These are phyloP conservation scores for Aspidiotus destructor DNA, from an alignment of 2,888 invertebrate genomes.

Conservation along the genomic window DNA sequence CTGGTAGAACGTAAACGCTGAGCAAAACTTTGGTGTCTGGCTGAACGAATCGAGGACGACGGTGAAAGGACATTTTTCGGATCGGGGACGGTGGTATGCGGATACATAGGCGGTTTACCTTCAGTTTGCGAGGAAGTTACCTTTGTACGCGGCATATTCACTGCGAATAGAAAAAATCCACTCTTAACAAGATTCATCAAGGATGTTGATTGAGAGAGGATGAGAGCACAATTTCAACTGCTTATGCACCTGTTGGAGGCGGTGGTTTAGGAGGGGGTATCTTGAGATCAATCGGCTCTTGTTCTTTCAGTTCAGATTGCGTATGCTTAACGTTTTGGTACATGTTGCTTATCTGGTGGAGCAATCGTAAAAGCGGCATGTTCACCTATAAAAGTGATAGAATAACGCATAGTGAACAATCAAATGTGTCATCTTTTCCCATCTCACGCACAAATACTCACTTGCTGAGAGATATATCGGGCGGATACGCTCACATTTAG, in stretches of 20 bases:
- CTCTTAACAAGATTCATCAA: neutral
- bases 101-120: slow-evolving; percentile 26
- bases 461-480: slow-evolving; percentile 85
- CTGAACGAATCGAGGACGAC: slow-evolving; percentile 48
- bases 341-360: slow-evolving; percentile 96
- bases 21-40: slow-evolving; percentile 73
- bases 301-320: slow-evolving; percentile 75
- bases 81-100: slow-evolving; percentile 36
- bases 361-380: slow-evolving; percentile 81
- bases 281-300: slow-evolving; percentile 41
- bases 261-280: slow-evolving; percentile 26
- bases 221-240: neutral
- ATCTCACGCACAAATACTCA: slow-evolving; percentile 37
- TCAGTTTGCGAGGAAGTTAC: slow-evolving; percentile 7
- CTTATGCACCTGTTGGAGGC: slow-evolving; percentile 12
- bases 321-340: slow-evolving; percentile 94
- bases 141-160: neutral
- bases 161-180: slow-evolving; percentile 7
- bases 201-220: neutral
- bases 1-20: slow-evolving; percentile 77
- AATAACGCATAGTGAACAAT: no score
- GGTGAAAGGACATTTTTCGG: slow-evolving; percentile 46
- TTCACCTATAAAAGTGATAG: slow-evolving; percentile 54
- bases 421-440: neutral
- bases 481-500: slow-evolving; percentile 82